Evolutionary conservation across 1,140 invertebrate species (phyloP).

Genomic region (Babylonia areolata): DNA sequence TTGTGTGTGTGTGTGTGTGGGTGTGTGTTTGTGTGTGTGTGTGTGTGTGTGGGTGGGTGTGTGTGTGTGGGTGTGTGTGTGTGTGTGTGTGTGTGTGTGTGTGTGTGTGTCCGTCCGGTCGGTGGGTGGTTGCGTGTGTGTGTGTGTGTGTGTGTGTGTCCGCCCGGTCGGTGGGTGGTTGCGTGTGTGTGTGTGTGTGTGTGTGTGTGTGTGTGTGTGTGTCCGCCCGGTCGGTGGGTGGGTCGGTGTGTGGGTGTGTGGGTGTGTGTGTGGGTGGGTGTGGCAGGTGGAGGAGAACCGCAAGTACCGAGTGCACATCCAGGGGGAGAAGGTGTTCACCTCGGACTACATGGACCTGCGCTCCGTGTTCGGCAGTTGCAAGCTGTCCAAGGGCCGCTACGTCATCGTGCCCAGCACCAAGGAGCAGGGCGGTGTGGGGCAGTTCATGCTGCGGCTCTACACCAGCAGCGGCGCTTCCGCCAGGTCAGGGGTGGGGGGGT

Average conservation of each 20-base stretch:
- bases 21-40: too few species aligned
- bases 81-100: too few species aligned
- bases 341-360: conserved; percentile 78
- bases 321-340: conserved; percentile 72
- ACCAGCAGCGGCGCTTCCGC: conserved; percentile 62
- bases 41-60: too few species aligned
- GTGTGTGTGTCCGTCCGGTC: too few species aligned
- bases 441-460: conserved; percentile 80
- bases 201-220: not conserved
- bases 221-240: not conserved
- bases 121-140: too few species aligned
- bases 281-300: conserved; percentile 80
- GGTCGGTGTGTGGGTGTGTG: too few species aligned
- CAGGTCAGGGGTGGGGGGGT: too few species aligned
- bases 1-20: too few species aligned
- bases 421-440: conserved; percentile 77
- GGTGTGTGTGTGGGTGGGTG: too few species aligned
- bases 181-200: conserved; percentile 3
- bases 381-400: conserved; percentile 78
- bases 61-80: too few species aligned
- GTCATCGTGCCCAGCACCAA: conserved; percentile 81
- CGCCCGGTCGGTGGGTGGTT: too few species aligned
- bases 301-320: conserved; percentile 78
- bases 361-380: conserved; percentile 76
- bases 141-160: too few species aligned